phyloP scores from a whole-genome alignment of 1,140 invertebrate species.

The Bathynomus jamesi region DNA sequence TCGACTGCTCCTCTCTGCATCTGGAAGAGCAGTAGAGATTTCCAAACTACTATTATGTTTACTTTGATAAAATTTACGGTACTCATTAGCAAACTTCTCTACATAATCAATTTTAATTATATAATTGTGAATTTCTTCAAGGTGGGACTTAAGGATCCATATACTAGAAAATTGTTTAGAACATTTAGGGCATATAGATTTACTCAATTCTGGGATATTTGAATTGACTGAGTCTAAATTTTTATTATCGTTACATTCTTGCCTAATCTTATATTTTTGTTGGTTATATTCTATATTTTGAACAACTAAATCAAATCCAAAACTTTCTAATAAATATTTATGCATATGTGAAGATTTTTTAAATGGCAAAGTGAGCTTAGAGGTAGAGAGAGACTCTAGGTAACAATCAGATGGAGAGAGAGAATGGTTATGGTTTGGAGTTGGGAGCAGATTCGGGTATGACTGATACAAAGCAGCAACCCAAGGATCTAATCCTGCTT shows the following conservation, averaged over 20 bases:
- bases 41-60: constrained; percentile 31
- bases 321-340: constrained; percentile 35
- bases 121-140: constrained; percentile 81
- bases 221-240: constrained; percentile 28
- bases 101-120: constrained; percentile 18
- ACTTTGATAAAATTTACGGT: constrained; percentile 28
- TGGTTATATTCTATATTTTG: constrained; percentile 32
- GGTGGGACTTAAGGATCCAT: constrained; percentile 90
- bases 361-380: constrained; percentile 35
- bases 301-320: constrained; percentile 37
- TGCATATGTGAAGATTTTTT: constrained; percentile 34
- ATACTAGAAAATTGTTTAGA: constrained; percentile 90
- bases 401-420: constrained; percentile 37
- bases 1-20: constrained; percentile 29
- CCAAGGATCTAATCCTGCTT: not conserved
- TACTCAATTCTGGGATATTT: constrained; percentile 56
- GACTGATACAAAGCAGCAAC: not conserved
- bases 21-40: constrained; percentile 34
- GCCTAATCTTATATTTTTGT: constrained; percentile 15
- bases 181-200: constrained; percentile 76
- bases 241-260: constrained; percentile 34
- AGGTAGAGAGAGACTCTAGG: constrained; percentile 37
- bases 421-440: constrained; percentile 32
- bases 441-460: constrained; percentile 20
- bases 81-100: constrained; percentile 17